Evolutionary conservation across 23 tunicate species (phyloP).

Genomic region (Oikopleura vanhoeffeni): DNA sequence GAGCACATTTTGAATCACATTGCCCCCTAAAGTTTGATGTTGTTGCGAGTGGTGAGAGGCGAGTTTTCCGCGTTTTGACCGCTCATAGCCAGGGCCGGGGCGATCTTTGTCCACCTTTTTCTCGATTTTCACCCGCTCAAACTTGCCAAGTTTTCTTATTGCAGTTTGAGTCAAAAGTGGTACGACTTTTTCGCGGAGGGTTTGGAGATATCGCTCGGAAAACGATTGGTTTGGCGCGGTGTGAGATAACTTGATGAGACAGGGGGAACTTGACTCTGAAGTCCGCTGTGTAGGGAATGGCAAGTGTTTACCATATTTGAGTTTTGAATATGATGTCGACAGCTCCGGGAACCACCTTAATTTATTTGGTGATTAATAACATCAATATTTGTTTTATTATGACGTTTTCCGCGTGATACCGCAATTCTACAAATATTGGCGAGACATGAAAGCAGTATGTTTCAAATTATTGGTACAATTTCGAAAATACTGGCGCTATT

Average conservation of each 20-base stretch:
- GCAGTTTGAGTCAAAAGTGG: neutral
- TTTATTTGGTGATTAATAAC: too few relatives aligned
- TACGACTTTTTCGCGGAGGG: neutral
- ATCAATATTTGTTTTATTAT: too few relatives aligned
- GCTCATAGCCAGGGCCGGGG: slow-evolving; percentile 12
- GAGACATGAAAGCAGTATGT: too few relatives aligned
- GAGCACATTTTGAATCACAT: too few relatives aligned
- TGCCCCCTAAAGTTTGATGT: too few relatives aligned
- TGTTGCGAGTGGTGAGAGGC: neutral
- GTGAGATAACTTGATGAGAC: neutral
- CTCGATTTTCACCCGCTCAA: neutral
- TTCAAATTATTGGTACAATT: too few relatives aligned
- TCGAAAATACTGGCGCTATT: too few relatives aligned
- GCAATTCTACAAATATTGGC: too few relatives aligned
- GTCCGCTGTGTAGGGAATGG: neutral
- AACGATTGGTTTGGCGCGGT: neutral
- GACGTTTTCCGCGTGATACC: too few relatives aligned
- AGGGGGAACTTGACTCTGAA: neutral
- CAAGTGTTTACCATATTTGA: neutral
- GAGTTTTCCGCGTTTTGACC: neutral
- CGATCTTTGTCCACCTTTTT: neutral
- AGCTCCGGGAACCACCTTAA: neutral
- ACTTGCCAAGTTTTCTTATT: neutral
- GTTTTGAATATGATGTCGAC: neutral
- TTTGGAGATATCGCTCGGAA: neutral